Evolutionary conservation across 2,113 vertebrate genomes (phyloP).

Genomic region (Typhlomys cinereus): DNA sequence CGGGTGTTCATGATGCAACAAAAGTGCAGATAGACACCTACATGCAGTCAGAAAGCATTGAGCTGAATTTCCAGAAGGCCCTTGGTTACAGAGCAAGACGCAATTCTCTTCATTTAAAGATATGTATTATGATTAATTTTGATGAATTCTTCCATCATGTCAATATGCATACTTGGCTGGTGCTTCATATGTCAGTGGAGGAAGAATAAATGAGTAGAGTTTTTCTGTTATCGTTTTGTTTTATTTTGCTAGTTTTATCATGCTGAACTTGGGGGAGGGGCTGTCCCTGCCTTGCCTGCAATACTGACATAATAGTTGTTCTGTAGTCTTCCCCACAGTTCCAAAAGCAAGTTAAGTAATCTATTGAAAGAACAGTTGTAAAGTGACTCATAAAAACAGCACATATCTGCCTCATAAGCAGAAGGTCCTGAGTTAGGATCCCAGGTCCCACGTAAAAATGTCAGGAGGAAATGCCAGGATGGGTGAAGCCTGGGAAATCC

Average conservation of each 20-base stretch:
- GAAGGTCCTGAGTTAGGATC: too few relatives aligned
- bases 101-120: background rate
- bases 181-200: background rate
- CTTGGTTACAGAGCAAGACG: background rate
- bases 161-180: background rate
- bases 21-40: background rate
- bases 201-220: background rate
- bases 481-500: too few relatives aligned
- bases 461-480: too few relatives aligned
- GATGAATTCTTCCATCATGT: background rate
- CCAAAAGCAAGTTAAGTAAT: slow-evolving; percentile 6
- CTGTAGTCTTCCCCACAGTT: background rate
- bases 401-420: too few relatives aligned
- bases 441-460: too few relatives aligned
- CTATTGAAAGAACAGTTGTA: background rate
- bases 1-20: background rate
- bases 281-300: background rate
- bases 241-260: background rate
- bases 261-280: background rate
- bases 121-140: background rate
- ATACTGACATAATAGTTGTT: background rate
- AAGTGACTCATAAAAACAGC: background rate
- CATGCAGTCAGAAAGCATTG: background rate
- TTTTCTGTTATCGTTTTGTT: too few relatives aligned
- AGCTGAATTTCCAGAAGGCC: background rate